phyloP scores from a whole-genome alignment of 2,113 vertebrate genomes.

The Macquaria ambigua region DNA sequence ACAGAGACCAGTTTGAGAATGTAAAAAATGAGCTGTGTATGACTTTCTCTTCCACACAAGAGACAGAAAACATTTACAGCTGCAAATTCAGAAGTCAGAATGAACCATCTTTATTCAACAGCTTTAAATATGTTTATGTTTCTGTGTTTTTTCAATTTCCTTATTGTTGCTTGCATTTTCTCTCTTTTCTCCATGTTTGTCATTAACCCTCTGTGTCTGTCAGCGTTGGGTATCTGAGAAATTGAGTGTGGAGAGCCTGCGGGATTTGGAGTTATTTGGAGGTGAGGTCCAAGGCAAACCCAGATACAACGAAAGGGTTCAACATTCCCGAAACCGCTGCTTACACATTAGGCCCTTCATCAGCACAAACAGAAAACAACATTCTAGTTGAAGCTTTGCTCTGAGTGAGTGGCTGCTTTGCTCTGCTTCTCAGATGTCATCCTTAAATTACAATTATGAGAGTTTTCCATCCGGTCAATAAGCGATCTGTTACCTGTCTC shows the following conservation, averaged over 20 bases:
- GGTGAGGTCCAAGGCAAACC: slow-evolving; percentile 86
- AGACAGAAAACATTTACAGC: neutral
- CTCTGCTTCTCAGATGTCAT: slow-evolving; percentile 29
- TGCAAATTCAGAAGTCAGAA: neutral
- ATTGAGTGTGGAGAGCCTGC: slow-evolving; percentile 98
- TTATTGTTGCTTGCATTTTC: slow-evolving; percentile 57
- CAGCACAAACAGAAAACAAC: slow-evolving; percentile 1
- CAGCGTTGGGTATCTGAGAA: slow-evolving; percentile 99
- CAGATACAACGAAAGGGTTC: slow-evolving; percentile 24
- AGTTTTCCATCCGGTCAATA: slow-evolving; percentile 6
- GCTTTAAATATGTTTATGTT: slow-evolving; percentile 27
- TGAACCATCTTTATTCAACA: slow-evolving; percentile 29
- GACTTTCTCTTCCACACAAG: slow-evolving; percentile 3
- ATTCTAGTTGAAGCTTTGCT: slow-evolving; percentile 28
- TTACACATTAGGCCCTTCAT: slow-evolving; percentile 2
- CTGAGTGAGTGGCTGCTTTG: slow-evolving; percentile 20
- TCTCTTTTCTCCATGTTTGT: slow-evolving; percentile 65
- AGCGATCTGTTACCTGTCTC: slow-evolving; percentile 18
- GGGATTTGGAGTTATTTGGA: slow-evolving; percentile 97
- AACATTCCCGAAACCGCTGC: slow-evolving; percentile 27
- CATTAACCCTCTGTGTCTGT: slow-evolving; percentile 64
- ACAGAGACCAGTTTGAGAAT: neutral
- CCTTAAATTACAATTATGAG: neutral
- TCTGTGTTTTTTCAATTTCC: slow-evolving; percentile 39
- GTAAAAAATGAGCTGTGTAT: neutral